Evolutionary conservation across 2,888 invertebrate species (phyloP), one percentile per base, ranked within the genome.

Genomic region (Drosophila neotestacea): DNA sequence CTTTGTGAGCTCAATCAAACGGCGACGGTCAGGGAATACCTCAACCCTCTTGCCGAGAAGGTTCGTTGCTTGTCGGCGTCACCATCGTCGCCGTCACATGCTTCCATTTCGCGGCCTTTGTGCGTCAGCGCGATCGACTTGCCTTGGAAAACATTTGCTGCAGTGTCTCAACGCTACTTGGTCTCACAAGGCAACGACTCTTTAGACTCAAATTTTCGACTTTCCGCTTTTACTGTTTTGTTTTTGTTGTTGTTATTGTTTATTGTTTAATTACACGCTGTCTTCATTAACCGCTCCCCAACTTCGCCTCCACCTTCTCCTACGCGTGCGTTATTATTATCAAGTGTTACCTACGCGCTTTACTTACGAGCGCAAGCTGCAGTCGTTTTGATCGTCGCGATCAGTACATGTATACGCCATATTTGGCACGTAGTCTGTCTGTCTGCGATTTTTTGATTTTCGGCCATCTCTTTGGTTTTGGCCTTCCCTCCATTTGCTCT

Each of bases 381-480:
- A 73, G 55, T 38, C 42, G 34, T 36, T 41, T 10, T 32, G 34
- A 13, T 61, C 34, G 52, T 36, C 22, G 54, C 54, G 46, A 65
- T 59, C 61, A 41, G 65, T 28, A 11, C 13, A 10, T 51, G 51
- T 51, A 47, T 67, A 85, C 85, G 90, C 81, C 68, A 59, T 71
- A 52, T 66, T 63, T 42, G 78, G 90, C 85, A 85, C 85, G 90
- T 90, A 85, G 87, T 67, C 77, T 63, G 58, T 69, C 39, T 70
- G 59, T 70, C 68, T 79, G 52, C 62, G 44, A 50, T 46, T 28
- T 42, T 16, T 13, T 44, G n/a, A 22, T 22, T 52, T 51, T 62
- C 42, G 39, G 66, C 32, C 79, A 88, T 75, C 81, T 81, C 86
- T 83, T 66, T 50, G 46, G 46, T 32, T 60, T 48, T 71, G 22